phyloP scores from a whole-genome alignment of 2,888 invertebrate species.

The Nudaria mundana region DNA sequence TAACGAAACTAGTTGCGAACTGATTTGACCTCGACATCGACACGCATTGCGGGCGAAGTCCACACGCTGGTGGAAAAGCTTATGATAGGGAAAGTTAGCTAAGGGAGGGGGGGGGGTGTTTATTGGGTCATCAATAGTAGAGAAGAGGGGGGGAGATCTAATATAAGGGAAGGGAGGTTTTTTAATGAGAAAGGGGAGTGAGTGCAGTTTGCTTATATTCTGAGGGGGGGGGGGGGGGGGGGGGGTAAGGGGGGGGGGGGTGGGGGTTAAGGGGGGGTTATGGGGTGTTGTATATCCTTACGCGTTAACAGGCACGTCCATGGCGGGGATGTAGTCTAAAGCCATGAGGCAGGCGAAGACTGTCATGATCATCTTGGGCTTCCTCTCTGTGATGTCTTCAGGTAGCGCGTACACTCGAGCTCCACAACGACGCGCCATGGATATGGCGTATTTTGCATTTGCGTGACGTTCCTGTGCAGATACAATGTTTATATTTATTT shows the following conservation, averaged over 20 bases:
- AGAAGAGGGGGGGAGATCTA: too few species aligned
- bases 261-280: neutral
- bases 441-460: constrained; percentile 99
- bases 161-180: too few species aligned
- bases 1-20: too few species aligned
- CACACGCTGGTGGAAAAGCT: too few species aligned
- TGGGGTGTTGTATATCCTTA: too few species aligned
- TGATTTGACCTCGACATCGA: too few species aligned
- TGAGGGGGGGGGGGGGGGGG: neutral
- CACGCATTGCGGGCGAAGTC: too few species aligned
- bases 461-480: constrained; percentile 90
- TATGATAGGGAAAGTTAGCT: too few species aligned
- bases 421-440: constrained; percentile 98
- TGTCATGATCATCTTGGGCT: constrained; percentile 99
- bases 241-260: neutral
- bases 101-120: too few species aligned
- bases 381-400: constrained; percentile 98
- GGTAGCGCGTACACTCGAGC: constrained; percentile 99
- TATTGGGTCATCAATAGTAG: too few species aligned
- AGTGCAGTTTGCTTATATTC: neutral
- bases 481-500: neutral
- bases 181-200: too few species aligned
- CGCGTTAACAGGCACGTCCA: constrained; percentile 82
- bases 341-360: constrained; percentile 99
- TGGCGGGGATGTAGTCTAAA: constrained; percentile 95